Evolutionary conservation across 2,113 vertebrate species (phyloP), one percentile per base, ranked within the genome.

Genomic region (Dolichotis patagonum): DNA sequence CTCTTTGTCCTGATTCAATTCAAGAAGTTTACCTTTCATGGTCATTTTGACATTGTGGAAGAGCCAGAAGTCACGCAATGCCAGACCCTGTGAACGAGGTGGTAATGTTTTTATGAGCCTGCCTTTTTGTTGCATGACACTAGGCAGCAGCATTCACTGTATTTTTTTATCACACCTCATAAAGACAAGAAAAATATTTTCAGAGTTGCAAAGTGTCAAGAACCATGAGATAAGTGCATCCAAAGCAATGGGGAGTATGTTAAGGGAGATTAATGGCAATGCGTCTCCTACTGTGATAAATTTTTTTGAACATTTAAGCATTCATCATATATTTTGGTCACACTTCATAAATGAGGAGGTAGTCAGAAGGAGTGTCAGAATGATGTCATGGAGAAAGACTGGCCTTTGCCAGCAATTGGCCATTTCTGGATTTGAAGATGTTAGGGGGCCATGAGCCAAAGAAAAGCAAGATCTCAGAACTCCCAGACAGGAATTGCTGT

Each of bases 401-500:
- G 62, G 49, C 49, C 56, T n/a, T n/a, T n/a, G n/a, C n/a, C n/a
- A n/a, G n/a, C n/a, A n/a, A n/a, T n/a, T 81, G 63, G n/a, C 38
- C 62, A 17, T 35, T 62, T 60, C 32, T 91, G 63, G 56, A 56
- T 73, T 94, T 90, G 86, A 86, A 83, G 81, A 81, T 87, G 35
- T 88, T 71, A 90, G 46, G 41, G 24, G 41, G 6, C 86, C 89
- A 75, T 46, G 38, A 63, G 85, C 43, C 62, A 81, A 95, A 96
- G 90, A 56, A 95, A 88, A 58, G 71, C 49, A 75, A 92, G 88
- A 58, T 82, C 83, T 81, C 4, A 52, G 52, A 49, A 71, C 56
- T 2, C 90, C 32, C 43, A 91, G 58, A 24, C 0, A 54, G 19
- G 38, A 91, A 62, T 17, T 62, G 7, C 46, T 73, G 13, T 11